These are phyloP conservation scores for Aurelia aurita DNA, from an alignment of 30 jellyfish, hydroid and myxozoan genomes.

Conservation along the genomic window DNA sequence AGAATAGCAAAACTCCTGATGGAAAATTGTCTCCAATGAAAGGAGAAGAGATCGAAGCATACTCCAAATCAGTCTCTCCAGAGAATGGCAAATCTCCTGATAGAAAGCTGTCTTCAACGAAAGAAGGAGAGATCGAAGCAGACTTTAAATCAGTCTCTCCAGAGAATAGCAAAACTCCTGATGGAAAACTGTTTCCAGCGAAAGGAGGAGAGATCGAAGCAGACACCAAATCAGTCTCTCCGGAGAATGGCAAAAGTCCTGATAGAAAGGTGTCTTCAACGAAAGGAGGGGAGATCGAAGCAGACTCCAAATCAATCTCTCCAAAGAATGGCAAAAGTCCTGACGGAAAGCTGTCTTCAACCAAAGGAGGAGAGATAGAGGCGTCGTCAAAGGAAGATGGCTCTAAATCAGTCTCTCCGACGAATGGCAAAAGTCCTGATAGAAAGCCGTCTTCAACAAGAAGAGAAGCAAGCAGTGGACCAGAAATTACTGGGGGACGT, in stretches of 20 bases:
- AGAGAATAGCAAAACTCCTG: background rate
- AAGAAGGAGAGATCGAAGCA: background rate
- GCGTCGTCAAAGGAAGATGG: background rate
- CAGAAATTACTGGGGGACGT: too few species aligned
- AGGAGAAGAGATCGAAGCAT: too few species aligned
- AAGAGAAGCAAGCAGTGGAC: too few species aligned
- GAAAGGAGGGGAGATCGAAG: too few species aligned
- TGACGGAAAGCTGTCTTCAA: background rate
- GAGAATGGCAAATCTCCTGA: background rate
- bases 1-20: background rate
- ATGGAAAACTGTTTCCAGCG: background rate
- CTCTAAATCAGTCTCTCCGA: background rate
- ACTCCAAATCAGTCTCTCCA: too few species aligned
- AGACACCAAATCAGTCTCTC: background rate
- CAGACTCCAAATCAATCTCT: too few species aligned
- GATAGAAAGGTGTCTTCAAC: background rate
- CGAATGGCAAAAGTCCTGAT: background rate
- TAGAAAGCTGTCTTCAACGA: background rate
- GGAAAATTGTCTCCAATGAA: too few species aligned
- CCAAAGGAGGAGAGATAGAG: background rate
- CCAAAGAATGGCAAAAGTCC: too few species aligned
- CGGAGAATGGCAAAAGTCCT: background rate
- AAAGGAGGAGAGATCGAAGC: background rate
- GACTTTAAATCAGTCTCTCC: background rate
- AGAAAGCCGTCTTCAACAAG: conserved; percentile 13